A percentile compares a stretch with the other conserved stretches of the same genome.
Evolutionary conservation across 2,797 vertebrate genomes (phyloP).

Genomic region (Emydoidea blandingii): DNA sequence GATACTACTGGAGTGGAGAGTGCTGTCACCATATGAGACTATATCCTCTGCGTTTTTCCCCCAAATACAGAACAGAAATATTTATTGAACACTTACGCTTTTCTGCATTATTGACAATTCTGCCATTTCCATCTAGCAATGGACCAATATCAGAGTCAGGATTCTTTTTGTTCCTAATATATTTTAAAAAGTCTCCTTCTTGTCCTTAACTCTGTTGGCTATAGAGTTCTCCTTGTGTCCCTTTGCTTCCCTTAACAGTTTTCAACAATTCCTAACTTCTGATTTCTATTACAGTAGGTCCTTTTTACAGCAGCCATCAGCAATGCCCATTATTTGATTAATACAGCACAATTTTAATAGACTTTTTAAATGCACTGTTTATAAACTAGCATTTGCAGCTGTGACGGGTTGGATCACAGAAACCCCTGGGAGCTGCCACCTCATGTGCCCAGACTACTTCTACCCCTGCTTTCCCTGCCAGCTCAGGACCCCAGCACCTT

Average conservation of each 20-base stretch:
- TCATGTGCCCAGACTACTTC: too few species aligned
- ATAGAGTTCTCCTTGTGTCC: neutral
- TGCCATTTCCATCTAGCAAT: neutral
- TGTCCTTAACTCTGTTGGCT: neutral
- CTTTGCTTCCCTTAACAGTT: neutral
- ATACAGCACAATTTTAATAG: neutral
- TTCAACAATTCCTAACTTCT: neutral
- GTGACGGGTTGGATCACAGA: too few species aligned
- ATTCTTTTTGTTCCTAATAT: neutral
- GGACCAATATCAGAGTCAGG: neutral
- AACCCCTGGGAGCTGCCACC: too few species aligned
- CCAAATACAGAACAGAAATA: neutral
- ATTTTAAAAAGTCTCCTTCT: neutral
- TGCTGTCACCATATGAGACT: neutral
- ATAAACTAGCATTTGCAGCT: neutral
- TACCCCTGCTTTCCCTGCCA: too few species aligned
- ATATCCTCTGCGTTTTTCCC: neutral
- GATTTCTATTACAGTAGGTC: neutral
- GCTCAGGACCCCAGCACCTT: too few species aligned
- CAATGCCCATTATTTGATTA: rapidly evolving
- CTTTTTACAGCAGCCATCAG: neutral
- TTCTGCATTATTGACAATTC: neutral
- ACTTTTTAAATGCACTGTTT: neutral
- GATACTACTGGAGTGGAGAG: neutral
- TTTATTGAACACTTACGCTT: neutral